Conservation (phyloP, 2,888 invertebrate species). For the Griposia aprilina region DNA sequence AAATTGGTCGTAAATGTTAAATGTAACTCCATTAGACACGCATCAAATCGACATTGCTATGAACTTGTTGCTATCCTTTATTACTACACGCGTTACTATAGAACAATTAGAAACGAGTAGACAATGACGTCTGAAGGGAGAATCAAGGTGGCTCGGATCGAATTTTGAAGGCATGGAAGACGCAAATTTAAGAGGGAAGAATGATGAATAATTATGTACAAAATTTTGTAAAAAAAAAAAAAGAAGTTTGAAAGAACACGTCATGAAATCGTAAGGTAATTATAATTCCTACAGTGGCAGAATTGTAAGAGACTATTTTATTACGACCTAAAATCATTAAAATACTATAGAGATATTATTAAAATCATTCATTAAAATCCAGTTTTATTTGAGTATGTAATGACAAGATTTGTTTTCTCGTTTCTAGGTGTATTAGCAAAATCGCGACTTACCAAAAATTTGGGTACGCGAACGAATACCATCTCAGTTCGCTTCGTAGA, state of each 20-base stretch:
- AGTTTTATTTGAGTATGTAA: constrained; percentile 51
- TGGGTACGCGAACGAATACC: constrained; percentile 64
- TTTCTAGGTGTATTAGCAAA: constrained; percentile 67
- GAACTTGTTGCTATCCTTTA: constrained; percentile 64
- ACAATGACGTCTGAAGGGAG: constrained; percentile 51
- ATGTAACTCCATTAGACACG: constrained; percentile 58
- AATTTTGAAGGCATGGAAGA: constrained; percentile 40
- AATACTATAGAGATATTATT: constrained; percentile 37
- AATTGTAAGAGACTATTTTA: constrained; percentile 36
- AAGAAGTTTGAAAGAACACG: constrained; percentile 13
- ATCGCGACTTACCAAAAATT: constrained; percentile 55
- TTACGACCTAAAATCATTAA: constrained; percentile 42
- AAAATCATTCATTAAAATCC: constrained; percentile 46
- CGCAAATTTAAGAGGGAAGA: constrained; percentile 43
- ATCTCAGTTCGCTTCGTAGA: constrained; percentile 66
- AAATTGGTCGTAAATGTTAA: constrained; percentile 59
- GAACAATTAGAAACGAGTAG: constrained; percentile 66
- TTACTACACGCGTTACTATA: constrained; percentile 60
- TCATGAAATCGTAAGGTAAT: constrained; percentile 27
- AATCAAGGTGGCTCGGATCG: constrained; percentile 39
- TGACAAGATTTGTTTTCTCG: constrained; percentile 69
- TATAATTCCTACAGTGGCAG: constrained; percentile 28
- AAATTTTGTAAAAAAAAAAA: constrained; percentile 32
- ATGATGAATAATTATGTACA: constrained; percentile 52
- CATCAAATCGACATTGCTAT: constrained; percentile 64